These are phyloP conservation scores for Sorex maritimensis DNA, from an alignment of 2,797 vertebrate species.

Conservation along the genomic window DNA sequence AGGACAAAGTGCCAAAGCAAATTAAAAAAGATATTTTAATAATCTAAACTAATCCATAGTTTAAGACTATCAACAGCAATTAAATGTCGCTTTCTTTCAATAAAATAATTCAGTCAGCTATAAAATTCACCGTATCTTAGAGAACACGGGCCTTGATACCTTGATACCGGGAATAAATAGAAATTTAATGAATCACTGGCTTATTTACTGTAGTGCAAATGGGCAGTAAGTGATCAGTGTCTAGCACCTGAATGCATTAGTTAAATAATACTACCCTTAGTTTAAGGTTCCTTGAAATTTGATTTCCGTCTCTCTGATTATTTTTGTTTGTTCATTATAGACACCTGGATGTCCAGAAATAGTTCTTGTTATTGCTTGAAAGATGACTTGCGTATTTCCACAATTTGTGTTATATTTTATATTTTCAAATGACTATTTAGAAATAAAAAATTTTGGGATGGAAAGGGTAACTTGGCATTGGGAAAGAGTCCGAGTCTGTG, in stretches of 20 bases:
- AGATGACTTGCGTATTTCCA: conserved; percentile 3
- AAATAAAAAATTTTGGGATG: neutral
- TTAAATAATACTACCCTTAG: neutral
- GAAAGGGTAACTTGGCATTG: no score
- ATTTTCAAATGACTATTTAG: neutral
- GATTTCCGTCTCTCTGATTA: conserved; percentile 46
- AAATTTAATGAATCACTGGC: neutral
- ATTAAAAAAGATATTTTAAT: neutral
- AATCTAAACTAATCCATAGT: neutral
- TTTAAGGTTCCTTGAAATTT: conserved; percentile 51
- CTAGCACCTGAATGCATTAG: neutral
- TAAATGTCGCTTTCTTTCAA: conserved; percentile 12
- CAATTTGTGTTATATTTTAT: neutral
- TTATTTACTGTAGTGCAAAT: conserved; percentile 10
- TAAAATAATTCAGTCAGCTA: conserved; percentile 27
- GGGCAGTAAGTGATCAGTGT: neutral
- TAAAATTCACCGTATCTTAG: neutral
- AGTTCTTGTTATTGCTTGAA: conserved; percentile 31
- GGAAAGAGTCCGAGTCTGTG: no score
- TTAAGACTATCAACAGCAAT: neutral
- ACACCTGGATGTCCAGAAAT: neutral
- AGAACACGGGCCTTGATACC: neutral
- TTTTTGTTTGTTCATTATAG: conserved; percentile 56
- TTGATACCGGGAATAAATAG: conserved; percentile 11
- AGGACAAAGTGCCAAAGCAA: no score